Evolutionary conservation across 2,113 vertebrate species (phyloP).

Genomic region (Xyliphius kryptos): DNA sequence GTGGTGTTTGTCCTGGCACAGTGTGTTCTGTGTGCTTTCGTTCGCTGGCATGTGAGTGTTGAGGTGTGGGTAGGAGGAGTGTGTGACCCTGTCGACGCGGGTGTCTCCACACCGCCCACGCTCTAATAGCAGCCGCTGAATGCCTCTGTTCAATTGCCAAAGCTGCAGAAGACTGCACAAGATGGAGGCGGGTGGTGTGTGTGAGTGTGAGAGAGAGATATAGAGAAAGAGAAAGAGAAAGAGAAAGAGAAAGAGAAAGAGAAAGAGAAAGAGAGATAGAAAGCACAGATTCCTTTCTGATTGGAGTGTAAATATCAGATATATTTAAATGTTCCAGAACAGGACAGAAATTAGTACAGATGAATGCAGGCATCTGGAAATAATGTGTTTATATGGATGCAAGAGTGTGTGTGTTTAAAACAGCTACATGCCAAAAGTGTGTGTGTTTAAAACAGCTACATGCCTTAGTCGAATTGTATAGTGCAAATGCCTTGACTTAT

Average conservation of each 20-base stretch:
- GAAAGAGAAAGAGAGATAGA: too few relatives aligned
- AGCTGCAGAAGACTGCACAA: conserved; percentile 21
- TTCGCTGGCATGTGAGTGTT: conserved; percentile 22
- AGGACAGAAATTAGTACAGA: too few relatives aligned
- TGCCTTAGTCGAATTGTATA: neutral
- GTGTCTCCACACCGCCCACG: conserved; percentile 39
- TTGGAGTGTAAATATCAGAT: too few relatives aligned
- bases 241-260: too few relatives aligned
- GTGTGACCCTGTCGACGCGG: conserved; percentile 46
- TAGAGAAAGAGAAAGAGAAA: too few relatives aligned
- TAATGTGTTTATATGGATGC: too few relatives aligned
- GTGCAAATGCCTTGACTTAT: conserved; percentile 10
- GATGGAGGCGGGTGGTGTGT: conserved; percentile 7
- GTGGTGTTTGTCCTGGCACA: conserved; percentile 42
- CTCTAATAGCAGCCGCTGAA: conserved; percentile 39
- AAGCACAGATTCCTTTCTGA: too few relatives aligned
- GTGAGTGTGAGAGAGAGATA: neutral
- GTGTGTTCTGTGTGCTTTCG: conserved; percentile 30
- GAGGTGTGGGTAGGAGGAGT: conserved; percentile 39
- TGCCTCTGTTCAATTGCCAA: conserved; percentile 39
- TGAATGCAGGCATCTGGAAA: too few relatives aligned
- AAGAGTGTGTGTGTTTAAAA: neutral
- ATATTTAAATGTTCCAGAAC: too few relatives aligned
- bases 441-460: neutral
- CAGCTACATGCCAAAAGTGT: conserved; percentile 2